Base-by-base conservation (phyloP, 2,797 vertebrate genomes). In the Cynopterus sphinx region DNA sequence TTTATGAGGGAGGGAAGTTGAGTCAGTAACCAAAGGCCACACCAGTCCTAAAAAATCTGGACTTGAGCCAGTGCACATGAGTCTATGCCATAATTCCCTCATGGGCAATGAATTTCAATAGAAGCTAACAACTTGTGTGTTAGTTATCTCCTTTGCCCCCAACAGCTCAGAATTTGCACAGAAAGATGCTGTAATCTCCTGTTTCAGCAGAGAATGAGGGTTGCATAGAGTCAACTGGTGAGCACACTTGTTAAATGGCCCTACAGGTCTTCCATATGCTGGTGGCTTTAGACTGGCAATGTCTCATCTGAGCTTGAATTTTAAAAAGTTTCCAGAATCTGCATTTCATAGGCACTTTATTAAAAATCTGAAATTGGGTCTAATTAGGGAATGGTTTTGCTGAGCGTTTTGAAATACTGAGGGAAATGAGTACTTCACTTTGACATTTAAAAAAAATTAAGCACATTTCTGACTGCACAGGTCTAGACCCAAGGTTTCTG, bases 341-440 rank as follows among this genome's bases (percentile, higher is more conserved):
- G 91, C 86, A 95, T 97, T 98, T 97, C 96, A 87, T 97, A 53
- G 82, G 17, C 16, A 79, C 28, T 91, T 97, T 74, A 75, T 53
- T 49, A 49, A 97, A 4, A 55, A 15, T 73, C 24, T 53, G 61
- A 92, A 24, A 21, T 36, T 19, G 22, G 19, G 22, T 53, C 79
- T n/a, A 86, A 43, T 43, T 43, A 81, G 39, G n/a, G 57, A 91
- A 63, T 28, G 0, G 70, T 94, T 94, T 90, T 87, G 33, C 61
- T 95, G 63, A 91, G 55, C 4, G 79, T 96, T 97, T 94, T 63
- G 49, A 84, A 87, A 74, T n/a, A 39, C 8, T 1, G 6, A 53
- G 65, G 31, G 15, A 84, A 92, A 71, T 41, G 81, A 91, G 70
- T 21, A 3, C 1, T 17, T 65, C 41, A 31, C 87, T 93, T 53